These are phyloP conservation scores for Vanessa cardui DNA, from an alignment of 2,888 invertebrate species.

Conservation along the genomic window DNA sequence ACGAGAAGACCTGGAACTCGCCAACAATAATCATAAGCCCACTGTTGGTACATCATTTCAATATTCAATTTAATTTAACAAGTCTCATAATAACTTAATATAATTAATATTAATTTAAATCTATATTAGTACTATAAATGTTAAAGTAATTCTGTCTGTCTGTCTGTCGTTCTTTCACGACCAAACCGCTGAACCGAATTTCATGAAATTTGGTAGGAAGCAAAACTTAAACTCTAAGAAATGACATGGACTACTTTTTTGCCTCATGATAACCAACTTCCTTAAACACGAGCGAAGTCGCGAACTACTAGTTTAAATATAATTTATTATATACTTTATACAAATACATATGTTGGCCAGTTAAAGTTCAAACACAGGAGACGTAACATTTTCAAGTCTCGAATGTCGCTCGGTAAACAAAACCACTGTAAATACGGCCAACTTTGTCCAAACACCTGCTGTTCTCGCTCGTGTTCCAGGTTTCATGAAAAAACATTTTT, in stretches of 20 bases:
- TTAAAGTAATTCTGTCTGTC: too few relatives aligned
- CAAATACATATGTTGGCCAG: background rate
- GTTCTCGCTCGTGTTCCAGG: background rate
- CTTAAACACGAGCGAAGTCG: too few relatives aligned
- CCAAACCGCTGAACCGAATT: too few relatives aligned
- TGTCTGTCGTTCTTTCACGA: too few relatives aligned
- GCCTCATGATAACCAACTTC: too few relatives aligned
- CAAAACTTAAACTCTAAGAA: too few relatives aligned
- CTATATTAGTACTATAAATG: too few relatives aligned
- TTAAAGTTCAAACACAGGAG: background rate
- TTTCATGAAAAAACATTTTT: slow-evolving; percentile 1
- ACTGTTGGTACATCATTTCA: slow-evolving; percentile 63
- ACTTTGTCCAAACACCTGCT: background rate
- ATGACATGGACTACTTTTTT: too few relatives aligned
- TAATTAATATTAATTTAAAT: too few relatives aligned
- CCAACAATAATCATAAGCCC: slow-evolving; percentile 71
- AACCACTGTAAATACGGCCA: background rate
- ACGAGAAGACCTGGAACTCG: slow-evolving; percentile 73
- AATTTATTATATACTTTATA: background rate
- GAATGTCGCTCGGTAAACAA: background rate
- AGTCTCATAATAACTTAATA: background rate
- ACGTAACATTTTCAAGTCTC: background rate
- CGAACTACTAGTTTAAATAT: too few relatives aligned
- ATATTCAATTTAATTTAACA: background rate
- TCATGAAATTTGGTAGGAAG: too few relatives aligned